Conservation (phyloP, 2,113 vertebrate species). For the Tursiops truncatus region DNA sequence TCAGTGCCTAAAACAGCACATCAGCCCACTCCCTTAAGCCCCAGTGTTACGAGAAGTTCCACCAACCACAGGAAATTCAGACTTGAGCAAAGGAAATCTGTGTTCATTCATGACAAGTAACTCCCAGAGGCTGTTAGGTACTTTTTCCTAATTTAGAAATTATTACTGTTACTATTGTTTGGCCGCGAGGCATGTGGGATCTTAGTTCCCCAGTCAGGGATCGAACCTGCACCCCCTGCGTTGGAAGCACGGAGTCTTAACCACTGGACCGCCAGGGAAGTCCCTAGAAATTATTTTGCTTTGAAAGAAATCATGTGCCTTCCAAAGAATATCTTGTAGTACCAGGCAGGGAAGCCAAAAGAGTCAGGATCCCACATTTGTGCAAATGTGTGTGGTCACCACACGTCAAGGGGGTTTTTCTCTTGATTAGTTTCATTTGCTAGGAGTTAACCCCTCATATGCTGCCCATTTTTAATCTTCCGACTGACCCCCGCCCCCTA, state of each 20-base stretch:
- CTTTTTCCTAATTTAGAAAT: constrained; percentile 22
- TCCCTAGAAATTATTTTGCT: neutral
- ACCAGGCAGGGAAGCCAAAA: neutral
- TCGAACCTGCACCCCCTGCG: too few relatives aligned
- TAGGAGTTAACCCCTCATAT: neutral
- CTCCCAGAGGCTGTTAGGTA: neutral
- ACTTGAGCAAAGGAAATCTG: neutral
- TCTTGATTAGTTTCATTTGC: neutral
- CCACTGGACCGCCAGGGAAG: too few relatives aligned
- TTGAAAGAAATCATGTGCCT: neutral
- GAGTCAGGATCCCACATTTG: neutral
- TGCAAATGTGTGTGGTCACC: neutral
- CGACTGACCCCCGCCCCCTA: rapidly evolving
- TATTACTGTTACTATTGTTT: neutral
- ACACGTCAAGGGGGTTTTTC: neutral
- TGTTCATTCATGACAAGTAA: neutral
- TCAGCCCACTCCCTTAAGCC: neutral
- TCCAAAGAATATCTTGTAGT: neutral
- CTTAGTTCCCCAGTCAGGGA: too few relatives aligned
- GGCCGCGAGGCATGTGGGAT: too few relatives aligned
- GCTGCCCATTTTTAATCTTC: neutral
- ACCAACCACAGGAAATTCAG: neutral
- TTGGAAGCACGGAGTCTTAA: too few relatives aligned
- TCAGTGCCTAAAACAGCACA: neutral
- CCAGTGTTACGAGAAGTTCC: neutral